Percentiles rank a stretch among this genome's conserved stretches.
phyloP scores from a whole-genome alignment of 2,113 vertebrate genomes.

The Melanerpes formicivorus region DNA sequence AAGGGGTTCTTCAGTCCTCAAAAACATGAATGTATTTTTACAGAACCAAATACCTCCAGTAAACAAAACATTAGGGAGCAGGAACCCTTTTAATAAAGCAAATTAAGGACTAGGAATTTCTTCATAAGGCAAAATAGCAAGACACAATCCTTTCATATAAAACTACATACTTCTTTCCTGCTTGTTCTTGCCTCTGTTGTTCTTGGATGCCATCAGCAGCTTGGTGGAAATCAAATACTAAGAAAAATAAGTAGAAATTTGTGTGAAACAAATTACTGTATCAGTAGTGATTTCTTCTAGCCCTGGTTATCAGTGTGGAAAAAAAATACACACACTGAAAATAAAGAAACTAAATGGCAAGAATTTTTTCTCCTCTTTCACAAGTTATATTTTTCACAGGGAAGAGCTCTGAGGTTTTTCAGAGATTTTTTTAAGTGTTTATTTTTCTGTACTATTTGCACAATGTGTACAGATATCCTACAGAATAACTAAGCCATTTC shows the following conservation, averaged over 20 bases:
- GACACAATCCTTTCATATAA: neutral
- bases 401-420: neutral
- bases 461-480: neutral
- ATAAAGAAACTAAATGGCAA: neutral
- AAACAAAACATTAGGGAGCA: neutral
- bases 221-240: constrained; percentile 99
- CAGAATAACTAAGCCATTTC: neutral
- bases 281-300: neutral
- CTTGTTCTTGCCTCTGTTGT: constrained; percentile 95
- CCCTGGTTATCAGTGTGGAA: neutral
- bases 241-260: constrained; percentile 14
- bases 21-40: neutral
- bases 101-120: neutral
- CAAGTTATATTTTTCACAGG: neutral
- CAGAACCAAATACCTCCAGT: neutral
- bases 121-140: neutral
- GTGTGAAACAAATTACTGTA: neutral
- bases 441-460: neutral
- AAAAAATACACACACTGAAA: neutral
- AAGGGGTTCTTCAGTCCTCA: neutral
- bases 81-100: neutral
- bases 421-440: neutral
- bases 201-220: constrained; percentile 97
- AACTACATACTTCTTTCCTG: constrained; percentile 91
- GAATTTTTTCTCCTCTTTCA: neutral